phyloP scores from a whole-genome alignment of 2,113 vertebrate genomes.

The Isurus oxyrinchus region DNA sequence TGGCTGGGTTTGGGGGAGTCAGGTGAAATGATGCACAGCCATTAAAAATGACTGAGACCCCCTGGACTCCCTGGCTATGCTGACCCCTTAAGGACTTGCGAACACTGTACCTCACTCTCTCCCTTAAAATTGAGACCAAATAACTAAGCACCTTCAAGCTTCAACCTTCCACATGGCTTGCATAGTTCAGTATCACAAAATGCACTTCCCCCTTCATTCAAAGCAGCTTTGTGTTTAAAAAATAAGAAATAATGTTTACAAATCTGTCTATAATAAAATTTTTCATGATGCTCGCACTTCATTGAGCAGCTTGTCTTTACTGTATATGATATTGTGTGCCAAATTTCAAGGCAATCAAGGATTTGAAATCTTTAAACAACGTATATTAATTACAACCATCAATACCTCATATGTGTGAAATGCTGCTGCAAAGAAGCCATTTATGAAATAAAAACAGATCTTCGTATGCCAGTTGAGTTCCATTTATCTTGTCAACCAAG shows the following conservation, averaged over 20 bases:
- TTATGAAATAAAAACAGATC: slow-evolving; percentile 16
- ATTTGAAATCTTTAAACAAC: background rate
- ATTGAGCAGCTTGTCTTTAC: background rate
- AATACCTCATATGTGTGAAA: background rate
- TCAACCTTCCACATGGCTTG: background rate
- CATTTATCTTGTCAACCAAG: slow-evolving; percentile 19
- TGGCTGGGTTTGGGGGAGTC: background rate
- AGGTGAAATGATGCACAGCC: background rate
- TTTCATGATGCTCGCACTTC: background rate
- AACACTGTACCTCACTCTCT: background rate
- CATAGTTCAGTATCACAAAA: background rate
- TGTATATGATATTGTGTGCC: background rate
- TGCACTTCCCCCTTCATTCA: background rate
- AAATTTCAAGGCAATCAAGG: background rate
- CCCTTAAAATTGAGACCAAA: background rate
- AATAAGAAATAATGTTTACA: background rate
- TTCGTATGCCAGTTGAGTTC: background rate
- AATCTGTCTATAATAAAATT: background rate
- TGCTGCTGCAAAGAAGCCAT: background rate
- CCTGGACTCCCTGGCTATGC: background rate
- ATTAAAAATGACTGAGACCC: background rate
- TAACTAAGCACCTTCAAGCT: background rate
- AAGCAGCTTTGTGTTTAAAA: background rate
- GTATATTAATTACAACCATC: background rate
- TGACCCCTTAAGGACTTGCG: background rate